These are phyloP conservation scores for Harpalus rubripes DNA, from an alignment of 2,888 invertebrate species.

Conservation along the genomic window DNA sequence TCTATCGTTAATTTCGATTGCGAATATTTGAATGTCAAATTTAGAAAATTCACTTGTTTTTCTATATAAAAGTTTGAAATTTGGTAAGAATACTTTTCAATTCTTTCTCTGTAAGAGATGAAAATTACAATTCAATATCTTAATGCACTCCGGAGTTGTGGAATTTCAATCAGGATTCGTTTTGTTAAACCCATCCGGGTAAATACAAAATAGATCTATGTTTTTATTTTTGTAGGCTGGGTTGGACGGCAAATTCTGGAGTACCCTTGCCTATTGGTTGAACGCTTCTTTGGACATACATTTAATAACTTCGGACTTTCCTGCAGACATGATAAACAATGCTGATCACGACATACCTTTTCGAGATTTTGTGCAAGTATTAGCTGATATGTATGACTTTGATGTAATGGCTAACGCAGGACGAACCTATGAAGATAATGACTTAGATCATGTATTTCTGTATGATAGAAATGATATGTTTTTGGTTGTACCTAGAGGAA, in stretches of 20 bases:
- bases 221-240: slow-evolving; percentile 13
- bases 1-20: no score
- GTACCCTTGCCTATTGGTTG: slow-evolving; percentile 15
- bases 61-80: no score
- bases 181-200: no score
- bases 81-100: no score
- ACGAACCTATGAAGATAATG: slow-evolving; percentile 48
- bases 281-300: slow-evolving; percentile 56
- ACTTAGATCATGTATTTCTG: slow-evolving; percentile 57
- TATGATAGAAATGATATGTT: slow-evolving; percentile 60
- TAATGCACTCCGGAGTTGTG: no score
- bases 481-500: slow-evolving; percentile 48
- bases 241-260: slow-evolving; percentile 57
- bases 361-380: not conserved
- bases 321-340: slow-evolving; percentile 29
- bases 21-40: no score
- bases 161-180: no score
- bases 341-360: slow-evolving; percentile 24
- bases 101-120: no score
- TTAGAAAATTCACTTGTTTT: no score
- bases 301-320: slow-evolving; percentile 37
- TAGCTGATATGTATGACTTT: slow-evolving; percentile 56
- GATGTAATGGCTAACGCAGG: slow-evolving; percentile 42
- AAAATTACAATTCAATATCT: no score
- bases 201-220: not conserved